Percentiles rank a stretch among this genome's conserved stretches.
These are phyloP conservation scores for Brenthis daphne DNA, from an alignment of 2,888 invertebrate species.

Conservation along the genomic window DNA sequence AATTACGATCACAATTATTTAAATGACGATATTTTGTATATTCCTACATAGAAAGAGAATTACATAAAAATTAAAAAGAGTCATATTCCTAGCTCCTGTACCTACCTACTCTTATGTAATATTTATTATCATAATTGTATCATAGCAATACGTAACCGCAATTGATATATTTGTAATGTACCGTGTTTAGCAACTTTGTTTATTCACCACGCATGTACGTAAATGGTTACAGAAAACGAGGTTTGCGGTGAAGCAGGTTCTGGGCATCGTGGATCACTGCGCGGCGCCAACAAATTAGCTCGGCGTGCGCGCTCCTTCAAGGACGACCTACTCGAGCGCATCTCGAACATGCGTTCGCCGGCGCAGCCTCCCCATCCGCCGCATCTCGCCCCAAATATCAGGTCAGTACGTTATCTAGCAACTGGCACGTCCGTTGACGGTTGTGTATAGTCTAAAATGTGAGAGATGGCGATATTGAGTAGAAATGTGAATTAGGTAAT, in stretches of 20 bases:
- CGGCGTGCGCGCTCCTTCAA: conserved; percentile 94
- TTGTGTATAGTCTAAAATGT: neutral
- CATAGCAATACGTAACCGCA: no score
- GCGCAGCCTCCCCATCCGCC: conserved; percentile 80
- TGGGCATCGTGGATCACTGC: conserved; percentile 89
- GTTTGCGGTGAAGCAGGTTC: conserved; percentile 80
- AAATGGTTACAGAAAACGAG: conserved; percentile 69
- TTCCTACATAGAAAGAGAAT: no score
- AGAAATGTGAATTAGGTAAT: neutral
- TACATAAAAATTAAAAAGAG: no score
- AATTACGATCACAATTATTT: no score
- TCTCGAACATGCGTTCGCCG: conserved; percentile 94
- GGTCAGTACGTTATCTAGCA: conserved; percentile 49
- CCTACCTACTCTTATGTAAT: no score
- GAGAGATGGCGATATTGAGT: conserved; percentile 4
- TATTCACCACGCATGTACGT: conserved; percentile 23
- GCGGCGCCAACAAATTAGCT: conserved; percentile 91
- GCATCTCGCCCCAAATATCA: conserved; percentile 73
- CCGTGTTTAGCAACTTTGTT: neutral
- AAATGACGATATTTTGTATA: no score
- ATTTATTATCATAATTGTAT: no score
- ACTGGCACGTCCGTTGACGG: conserved; percentile 23
- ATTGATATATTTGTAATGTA: neutral
- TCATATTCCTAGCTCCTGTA: no score
- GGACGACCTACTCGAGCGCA: conserved; percentile 94